phyloP scores from a whole-genome alignment of 2,888 invertebrate genomes.

The Leptodirus hochenwartii region DNA sequence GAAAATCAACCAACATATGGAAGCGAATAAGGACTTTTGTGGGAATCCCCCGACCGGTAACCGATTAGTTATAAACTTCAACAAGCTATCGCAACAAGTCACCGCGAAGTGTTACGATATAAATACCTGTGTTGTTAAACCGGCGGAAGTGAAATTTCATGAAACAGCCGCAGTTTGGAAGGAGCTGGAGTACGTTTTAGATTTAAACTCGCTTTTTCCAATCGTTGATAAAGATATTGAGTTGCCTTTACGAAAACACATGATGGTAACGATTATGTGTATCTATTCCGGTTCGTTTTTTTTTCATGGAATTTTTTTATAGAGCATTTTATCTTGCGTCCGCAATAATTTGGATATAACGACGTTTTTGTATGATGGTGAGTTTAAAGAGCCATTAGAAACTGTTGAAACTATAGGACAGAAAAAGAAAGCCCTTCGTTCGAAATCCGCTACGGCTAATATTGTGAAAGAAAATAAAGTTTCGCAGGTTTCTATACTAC shows the following conservation, averaged over 20 bases:
- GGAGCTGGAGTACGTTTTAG: conserved; percentile 54
- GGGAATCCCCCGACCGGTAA: conserved; percentile 30
- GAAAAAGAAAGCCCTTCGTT: too few relatives aligned
- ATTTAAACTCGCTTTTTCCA: conserved; percentile 57
- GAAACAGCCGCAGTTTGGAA: conserved; percentile 55
- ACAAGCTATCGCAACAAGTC: too few relatives aligned
- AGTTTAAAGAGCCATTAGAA: too few relatives aligned
- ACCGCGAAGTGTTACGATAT: conserved; percentile 48
- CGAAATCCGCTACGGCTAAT: too few relatives aligned
- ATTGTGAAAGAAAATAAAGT: conserved; percentile 20
- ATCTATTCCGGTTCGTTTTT: too few relatives aligned
- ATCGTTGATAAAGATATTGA: conserved; percentile 41
- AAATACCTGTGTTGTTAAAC: conserved; percentile 34
- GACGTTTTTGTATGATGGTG: too few relatives aligned
- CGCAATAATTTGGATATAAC: too few relatives aligned
- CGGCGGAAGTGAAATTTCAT: conserved; percentile 62
- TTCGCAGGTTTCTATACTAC: conserved; percentile 7
- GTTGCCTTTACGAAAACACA: conserved; percentile 47
- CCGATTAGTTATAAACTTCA: not conserved
- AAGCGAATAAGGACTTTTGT: conserved; percentile 36
- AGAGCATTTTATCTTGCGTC: too few relatives aligned
- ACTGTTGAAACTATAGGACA: too few relatives aligned
- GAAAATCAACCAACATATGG: conserved; percentile 36
- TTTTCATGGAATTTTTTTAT: too few relatives aligned
- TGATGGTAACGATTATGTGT: conserved; percentile 41